These are phyloP conservation scores for Strigops habroptila DNA, from an alignment of 2,113 vertebrate species.

Conservation along the genomic window DNA sequence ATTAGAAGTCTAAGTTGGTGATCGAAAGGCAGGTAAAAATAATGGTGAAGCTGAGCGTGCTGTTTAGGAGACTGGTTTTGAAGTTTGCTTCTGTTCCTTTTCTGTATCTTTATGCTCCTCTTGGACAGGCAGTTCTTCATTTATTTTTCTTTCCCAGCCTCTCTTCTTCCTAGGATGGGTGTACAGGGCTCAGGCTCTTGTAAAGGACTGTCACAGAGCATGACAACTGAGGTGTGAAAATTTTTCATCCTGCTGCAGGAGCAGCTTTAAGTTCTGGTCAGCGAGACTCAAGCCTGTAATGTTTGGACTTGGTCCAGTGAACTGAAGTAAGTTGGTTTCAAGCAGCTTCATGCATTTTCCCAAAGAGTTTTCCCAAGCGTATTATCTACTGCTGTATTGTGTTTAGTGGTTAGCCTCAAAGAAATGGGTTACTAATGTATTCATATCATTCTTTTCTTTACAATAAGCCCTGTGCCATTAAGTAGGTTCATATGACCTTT, in stretches of 20 bases:
- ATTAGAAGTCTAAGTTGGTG: neutral
- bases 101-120: neutral
- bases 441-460: slow-evolving; percentile 28
- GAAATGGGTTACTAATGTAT: slow-evolving; percentile 9
- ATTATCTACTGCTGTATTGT: slow-evolving; percentile 50
- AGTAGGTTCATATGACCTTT: slow-evolving; percentile 32
- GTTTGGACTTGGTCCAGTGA: slow-evolving; percentile 26
- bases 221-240: neutral
- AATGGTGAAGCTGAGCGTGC: neutral
- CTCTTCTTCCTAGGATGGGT: neutral
- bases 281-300: neutral
- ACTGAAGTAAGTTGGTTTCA: slow-evolving; percentile 31
- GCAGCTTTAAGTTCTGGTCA: neutral
- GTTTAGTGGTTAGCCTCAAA: slow-evolving; percentile 56
- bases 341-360: slow-evolving; percentile 34
- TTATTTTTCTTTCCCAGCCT: neutral
- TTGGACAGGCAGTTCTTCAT: neutral
- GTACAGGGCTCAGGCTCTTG: neutral
- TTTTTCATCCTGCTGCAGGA: neutral
- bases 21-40: neutral
- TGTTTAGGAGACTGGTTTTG: neutral
- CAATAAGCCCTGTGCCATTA: slow-evolving; percentile 19
- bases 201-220: neutral
- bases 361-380: slow-evolving; percentile 52
- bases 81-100: neutral